Evolutionary conservation across 2,113 vertebrate species (phyloP).

Genomic region (Empidonax traillii): DNA sequence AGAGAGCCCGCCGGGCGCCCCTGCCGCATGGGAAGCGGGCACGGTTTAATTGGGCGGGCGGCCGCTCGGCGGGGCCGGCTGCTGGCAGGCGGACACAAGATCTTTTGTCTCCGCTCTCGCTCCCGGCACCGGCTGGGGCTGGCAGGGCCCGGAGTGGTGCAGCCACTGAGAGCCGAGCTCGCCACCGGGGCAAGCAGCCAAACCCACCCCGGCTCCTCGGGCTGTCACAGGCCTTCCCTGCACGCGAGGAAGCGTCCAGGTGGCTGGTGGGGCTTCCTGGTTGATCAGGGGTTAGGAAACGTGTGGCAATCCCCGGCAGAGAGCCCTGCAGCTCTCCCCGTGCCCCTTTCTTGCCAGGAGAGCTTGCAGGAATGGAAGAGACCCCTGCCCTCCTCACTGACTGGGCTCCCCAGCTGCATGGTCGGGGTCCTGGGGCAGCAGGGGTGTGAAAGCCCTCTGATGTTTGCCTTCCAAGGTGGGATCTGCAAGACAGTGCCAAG

Average conservation of each 20-base stretch:
- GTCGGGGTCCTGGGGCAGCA: accelerated
- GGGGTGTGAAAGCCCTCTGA: background rate
- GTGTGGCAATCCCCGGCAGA: background rate
- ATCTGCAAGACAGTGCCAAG: background rate
- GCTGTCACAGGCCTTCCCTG: background rate
- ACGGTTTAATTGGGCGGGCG: slow-evolving; percentile 59
- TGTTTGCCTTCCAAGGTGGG: background rate
- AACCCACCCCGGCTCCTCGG: slow-evolving; percentile 1
- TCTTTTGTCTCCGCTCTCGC: slow-evolving; percentile 57
- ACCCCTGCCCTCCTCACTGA: accelerated
- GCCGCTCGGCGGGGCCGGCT: slow-evolving; percentile 53
- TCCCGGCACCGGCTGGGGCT: slow-evolving; percentile 58
- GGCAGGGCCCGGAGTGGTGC: slow-evolving; percentile 45
- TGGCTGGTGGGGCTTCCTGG: background rate
- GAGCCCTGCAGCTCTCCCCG: background rate
- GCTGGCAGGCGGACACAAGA: slow-evolving; percentile 66
- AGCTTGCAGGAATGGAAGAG: accelerated
- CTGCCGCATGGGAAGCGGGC: slow-evolving; percentile 55
- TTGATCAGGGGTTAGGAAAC: background rate
- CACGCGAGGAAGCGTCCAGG: slow-evolving; percentile 37
- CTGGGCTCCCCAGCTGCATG: background rate
- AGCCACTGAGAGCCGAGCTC: slow-evolving; percentile 50
- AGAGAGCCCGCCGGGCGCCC: background rate
- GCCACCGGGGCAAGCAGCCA: slow-evolving; percentile 43
- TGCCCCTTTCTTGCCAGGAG: background rate